Conservation (phyloP, 2,797 vertebrate genomes). For the Chiloscyllium punctatum region DNA sequence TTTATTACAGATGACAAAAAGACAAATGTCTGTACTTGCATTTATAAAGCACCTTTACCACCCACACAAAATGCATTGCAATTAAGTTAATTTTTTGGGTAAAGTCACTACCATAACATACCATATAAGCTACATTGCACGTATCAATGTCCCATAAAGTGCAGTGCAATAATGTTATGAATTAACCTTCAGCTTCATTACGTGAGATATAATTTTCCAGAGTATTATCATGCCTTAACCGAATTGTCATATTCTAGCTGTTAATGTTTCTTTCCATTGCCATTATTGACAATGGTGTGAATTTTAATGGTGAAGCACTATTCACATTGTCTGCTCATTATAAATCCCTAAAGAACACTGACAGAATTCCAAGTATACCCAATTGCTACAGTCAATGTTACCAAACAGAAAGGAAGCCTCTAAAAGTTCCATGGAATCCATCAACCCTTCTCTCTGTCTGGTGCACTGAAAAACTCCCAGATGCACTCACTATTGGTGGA, state of each 20-base stretch:
- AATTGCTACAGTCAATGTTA: neutral
- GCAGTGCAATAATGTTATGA: neutral
- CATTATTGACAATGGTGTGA: neutral
- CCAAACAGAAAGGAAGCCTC: neutral
- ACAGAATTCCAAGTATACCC: neutral
- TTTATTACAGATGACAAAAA: neutral
- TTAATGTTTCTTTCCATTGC: neutral
- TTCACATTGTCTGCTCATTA: neutral
- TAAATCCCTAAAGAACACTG: neutral
- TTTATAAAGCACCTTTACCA: neutral
- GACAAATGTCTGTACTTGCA: neutral
- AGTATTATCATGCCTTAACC: neutral
- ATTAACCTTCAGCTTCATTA: neutral
- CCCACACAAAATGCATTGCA: neutral
- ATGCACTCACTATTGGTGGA: neutral
- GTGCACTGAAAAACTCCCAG: neutral
- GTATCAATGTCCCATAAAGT: neutral
- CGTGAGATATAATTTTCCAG: neutral
- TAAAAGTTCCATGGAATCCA: neutral
- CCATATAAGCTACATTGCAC: neutral
- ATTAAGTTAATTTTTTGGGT: neutral
- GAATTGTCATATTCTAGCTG: neutral
- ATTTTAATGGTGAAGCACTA: neutral
- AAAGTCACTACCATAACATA: neutral
- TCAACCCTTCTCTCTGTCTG: neutral